Conservation (phyloP, 2,888 invertebrate genomes). For the Cataglyphis albicans region DNA sequence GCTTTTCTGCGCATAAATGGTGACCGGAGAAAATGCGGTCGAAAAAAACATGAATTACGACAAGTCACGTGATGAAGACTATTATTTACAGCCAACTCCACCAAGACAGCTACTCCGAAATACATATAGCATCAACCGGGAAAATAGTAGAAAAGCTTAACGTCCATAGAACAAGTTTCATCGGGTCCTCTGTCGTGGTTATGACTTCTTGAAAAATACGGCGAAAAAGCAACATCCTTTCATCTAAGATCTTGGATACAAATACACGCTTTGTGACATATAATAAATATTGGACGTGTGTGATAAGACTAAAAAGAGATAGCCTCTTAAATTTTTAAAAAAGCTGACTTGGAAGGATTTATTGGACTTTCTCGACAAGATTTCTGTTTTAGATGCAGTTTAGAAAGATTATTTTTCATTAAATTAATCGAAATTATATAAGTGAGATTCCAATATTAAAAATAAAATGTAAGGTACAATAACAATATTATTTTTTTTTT, state of each 20-base stretch:
- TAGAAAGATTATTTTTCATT: not conserved
- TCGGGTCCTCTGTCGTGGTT: conserved; percentile 21
- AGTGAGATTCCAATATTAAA: too few species aligned
- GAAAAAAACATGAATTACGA: conserved; percentile 53
- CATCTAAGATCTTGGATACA: not conserved
- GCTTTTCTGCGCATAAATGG: conserved; percentile 19
- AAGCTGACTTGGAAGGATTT: not conserved
- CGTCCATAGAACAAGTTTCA: conserved; percentile 15
- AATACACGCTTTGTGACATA: not conserved
- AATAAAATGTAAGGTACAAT: too few species aligned
- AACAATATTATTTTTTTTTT: too few species aligned
- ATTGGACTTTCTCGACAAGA: not conserved
- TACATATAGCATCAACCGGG: not conserved
- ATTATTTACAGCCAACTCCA: conserved; percentile 40
- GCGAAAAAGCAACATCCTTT: conserved; percentile 8
- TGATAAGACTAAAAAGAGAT: not conserved
- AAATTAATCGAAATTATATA: too few species aligned
- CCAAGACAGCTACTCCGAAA: conserved; percentile 23
- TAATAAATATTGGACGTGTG: not conserved
- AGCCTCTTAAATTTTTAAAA: not conserved
- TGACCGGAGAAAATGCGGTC: conserved; percentile 30
- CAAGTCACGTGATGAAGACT: conserved; percentile 31
- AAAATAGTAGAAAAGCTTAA: conserved; percentile 38
- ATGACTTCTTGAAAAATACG: conserved; percentile 24
- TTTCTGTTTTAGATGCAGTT: not conserved